Evolutionary conservation across 2,113 vertebrate genomes (phyloP).

Genomic region (Guaruba guarouba): DNA sequence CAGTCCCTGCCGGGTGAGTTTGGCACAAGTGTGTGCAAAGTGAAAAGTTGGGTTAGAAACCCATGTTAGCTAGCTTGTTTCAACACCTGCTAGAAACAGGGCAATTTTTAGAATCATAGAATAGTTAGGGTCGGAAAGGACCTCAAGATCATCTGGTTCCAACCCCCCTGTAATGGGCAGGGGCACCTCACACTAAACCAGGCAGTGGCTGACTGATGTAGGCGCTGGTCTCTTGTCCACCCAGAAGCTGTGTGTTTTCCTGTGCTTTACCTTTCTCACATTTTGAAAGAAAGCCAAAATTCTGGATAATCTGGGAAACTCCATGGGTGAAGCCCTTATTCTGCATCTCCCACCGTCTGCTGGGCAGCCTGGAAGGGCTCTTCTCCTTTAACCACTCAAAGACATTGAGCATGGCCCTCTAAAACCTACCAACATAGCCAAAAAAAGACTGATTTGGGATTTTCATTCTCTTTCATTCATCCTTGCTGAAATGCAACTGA

Average conservation of each 20-base stretch:
- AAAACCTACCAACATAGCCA: background rate
- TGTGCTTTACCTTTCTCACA: background rate
- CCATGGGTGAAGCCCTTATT: rapidly evolving
- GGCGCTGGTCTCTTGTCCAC: background rate
- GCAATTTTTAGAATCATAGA: background rate
- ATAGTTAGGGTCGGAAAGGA: too few species aligned
- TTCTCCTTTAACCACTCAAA: background rate
- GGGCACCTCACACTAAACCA: background rate
- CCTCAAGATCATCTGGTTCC: too few species aligned
- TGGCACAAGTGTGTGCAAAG: background rate
- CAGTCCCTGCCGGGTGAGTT: background rate
- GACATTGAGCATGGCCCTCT: background rate
- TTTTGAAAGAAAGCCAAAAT: background rate
- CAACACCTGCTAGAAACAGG: background rate
- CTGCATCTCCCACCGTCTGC: rapidly evolving
- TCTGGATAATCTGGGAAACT: background rate
- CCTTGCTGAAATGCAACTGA: background rate
- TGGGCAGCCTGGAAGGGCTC: background rate
- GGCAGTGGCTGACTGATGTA: background rate
- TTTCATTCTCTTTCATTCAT: background rate
- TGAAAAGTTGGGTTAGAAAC: background rate
- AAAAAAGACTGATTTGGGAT: background rate
- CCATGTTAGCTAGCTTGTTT: background rate
- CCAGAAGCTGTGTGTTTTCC: background rate
- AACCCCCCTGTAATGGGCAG: too few species aligned